Base-by-base conservation (phyloP, 2,113 vertebrate genomes). In the Myodes glareolus region DNA sequence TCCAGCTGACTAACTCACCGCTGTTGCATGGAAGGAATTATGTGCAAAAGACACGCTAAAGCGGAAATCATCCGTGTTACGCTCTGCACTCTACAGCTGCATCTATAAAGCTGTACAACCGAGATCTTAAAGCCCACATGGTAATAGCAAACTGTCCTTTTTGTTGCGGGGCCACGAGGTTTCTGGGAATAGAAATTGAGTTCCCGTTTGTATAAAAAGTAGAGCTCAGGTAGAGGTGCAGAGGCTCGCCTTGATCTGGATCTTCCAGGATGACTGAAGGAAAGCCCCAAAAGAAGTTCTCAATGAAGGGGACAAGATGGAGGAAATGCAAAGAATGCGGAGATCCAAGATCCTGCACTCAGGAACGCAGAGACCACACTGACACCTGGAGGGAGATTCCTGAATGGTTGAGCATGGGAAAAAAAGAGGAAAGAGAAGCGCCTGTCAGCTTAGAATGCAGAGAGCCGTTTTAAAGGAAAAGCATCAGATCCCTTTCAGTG, bases 101-200 rank as follows among this genome's bases (percentile, higher is more conserved):
- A 31, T 55, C 75, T 58, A 80, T 67, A 67, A 93, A 92, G 5
- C 72, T 70, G 8, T 10, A 42, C 3, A 82, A 65, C 7, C 39
- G 86, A 97, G 94, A 67, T 70, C 89, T 76, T 95, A 88, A 95
- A 93, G 82, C 72, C 50, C 5, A 86, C 52, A 58, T 77, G 47
- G n/a, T 80, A 91, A 80, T 90, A 89, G 91, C 23, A 80, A 88
- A 88, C 77, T 70, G 70, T 36, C 16, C 13, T 67, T 42, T 31
- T 58, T 58, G 68, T 33, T 27, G 29, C 7, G 55, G 6, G 55
- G 52, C 33, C n/a, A 68, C 31, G 42, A 36, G 47, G 23, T 13
- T 4, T 72, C 82, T 89, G 25, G 33, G 93, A 70, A 85, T 85
- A 78, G 70, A 91, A 85, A 45, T 33, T 80, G 52, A 52, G 52